Evolutionary conservation across 1,140 invertebrate genomes (phyloP).

Genomic region (Drusus annulatus): DNA sequence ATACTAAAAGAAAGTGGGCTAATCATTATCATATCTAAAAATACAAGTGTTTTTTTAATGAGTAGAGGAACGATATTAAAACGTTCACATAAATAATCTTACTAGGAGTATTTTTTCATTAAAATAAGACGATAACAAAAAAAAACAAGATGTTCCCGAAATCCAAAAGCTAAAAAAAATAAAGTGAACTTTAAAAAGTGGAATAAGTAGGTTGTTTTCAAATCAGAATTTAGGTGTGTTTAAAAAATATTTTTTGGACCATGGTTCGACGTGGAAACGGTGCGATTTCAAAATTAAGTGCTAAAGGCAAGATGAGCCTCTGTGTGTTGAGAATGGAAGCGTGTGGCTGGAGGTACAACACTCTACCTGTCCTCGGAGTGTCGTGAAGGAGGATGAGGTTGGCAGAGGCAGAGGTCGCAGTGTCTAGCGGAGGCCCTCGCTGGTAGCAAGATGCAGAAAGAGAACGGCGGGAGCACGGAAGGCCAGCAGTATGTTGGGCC

Average conservation of each 20-base stretch:
- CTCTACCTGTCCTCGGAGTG: not conserved
- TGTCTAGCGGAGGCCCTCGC: not conserved
- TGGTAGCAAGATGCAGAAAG: slow-evolving; percentile 68
- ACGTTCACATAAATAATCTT: too few relatives aligned
- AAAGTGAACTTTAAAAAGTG: too few relatives aligned
- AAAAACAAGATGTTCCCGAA: too few relatives aligned
- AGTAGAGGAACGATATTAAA: too few relatives aligned
- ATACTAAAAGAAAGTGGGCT: not conserved
- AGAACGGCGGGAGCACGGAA: slow-evolving; percentile 67
- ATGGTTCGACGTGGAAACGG: not conserved
- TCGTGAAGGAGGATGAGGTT: not conserved
- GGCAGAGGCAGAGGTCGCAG: not conserved
- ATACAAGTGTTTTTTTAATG: not conserved
- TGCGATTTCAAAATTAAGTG: not conserved
- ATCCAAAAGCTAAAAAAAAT: too few relatives aligned
- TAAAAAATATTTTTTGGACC: not conserved
- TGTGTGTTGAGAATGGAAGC: not conserved
- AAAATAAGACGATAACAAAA: too few relatives aligned
- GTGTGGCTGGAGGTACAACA: not conserved
- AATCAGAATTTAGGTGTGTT: too few relatives aligned
- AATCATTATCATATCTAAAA: too few relatives aligned
- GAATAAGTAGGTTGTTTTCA: too few relatives aligned
- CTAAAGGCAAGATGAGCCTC: not conserved
- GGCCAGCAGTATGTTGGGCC: slow-evolving; percentile 96
- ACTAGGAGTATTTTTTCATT: too few relatives aligned